Base-by-base conservation (phyloP, 1,140 invertebrate genomes). In the Uloborus diversus region DNA sequence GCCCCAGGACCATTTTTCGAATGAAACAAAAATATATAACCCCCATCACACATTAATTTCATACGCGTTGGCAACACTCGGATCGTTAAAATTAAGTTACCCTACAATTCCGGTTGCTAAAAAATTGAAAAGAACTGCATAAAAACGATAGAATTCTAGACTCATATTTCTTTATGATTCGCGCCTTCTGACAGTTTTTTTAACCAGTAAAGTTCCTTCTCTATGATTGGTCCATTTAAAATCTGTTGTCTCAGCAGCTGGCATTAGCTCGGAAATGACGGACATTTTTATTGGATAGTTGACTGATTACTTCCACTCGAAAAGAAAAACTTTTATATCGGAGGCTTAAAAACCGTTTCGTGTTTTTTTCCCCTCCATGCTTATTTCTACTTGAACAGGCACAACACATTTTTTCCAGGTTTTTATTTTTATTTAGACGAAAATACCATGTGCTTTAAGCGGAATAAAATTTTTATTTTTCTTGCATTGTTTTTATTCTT, bases 281-380 rank as follows among this genome's bases (percentile, higher is more conserved):
- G 73, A 78, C 73, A 47, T 66, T 78, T 78, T 78, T 78, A 78
- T 78, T 78, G 73, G 73, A 47, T 78, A 56, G 61, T 78, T 78
- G 73, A 78, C 61, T 78, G 73, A 78, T 78, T 78, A 78, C 73
- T 78, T 78, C 61, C 35, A 78, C 73, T 78, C 57, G 23, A 51
- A 37, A 28, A 78, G 73, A 78, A 78, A 66, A 78, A 78, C 59
- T 33, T 27, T 64, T 75, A 75, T 75, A 64, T 64, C 59, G 37
- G 20, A 51, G 25, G 57, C 64, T 75, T 64, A 75, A 75, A 75
- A 75, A 64, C 71, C 42, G 47, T 64, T 53, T 13, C 35, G n/a
- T 62, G 59, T 51, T 23, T 35, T 64, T 33, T 53, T 64, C 51
- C 57, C 32, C 59, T 33, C 17, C 32, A 17, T 17, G n/a, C n/a